Evolutionary conservation across 2,888 invertebrate species (phyloP), one percentile per base, ranked within the genome.

Genomic region (Napeogenes sylphis): DNA sequence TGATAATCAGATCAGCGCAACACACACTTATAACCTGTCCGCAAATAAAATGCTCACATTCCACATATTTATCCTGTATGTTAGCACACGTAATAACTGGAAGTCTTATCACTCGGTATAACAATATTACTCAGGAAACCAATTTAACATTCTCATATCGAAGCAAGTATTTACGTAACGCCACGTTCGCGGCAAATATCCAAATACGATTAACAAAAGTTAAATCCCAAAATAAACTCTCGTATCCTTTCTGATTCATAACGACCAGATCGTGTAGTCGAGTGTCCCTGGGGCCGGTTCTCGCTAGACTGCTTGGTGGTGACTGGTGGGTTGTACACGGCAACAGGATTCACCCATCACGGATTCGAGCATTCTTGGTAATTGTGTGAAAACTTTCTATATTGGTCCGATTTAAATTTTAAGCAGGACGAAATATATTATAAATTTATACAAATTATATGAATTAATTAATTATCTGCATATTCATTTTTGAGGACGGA

Each of bases 151-250:
- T 58, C 8, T 35, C 45, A 45, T 32, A 35, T 32, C 14, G 38
- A 59, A 63, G 35, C 59, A 46, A 56, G 56, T 58, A 71, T 83
- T 86, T 82, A 85, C 81, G 81, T 85, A 86, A 87, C 76, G 55
- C 47, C 71, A 73, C 77, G 75, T 72, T 73, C 71, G 73, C 72
- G 70, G 73, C 74, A 74, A 75, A 72, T 76, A 79, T 79, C 73
- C 77, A 74, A 84, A 87, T 79, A 69, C 73, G 79, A 83, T 75
- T 69, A 82, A 82, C 81, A 82, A 80, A 81, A 84, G 70, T 75
- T 73, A 69, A 64, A 65, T 80, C 82, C 78, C 72, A 77, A 87
- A 89, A 89, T 88, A 88, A 83, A 79, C 81, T 68, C 73, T 69
- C 71, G 76, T 78, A 83, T 82, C 83, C 80, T 83, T 81, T 79